A percentile compares a stretch with the other conserved stretches of the same genome.
Conservation (phyloP, 2,797 vertebrate genomes). For the Pogoniulus pusillus region DNA sequence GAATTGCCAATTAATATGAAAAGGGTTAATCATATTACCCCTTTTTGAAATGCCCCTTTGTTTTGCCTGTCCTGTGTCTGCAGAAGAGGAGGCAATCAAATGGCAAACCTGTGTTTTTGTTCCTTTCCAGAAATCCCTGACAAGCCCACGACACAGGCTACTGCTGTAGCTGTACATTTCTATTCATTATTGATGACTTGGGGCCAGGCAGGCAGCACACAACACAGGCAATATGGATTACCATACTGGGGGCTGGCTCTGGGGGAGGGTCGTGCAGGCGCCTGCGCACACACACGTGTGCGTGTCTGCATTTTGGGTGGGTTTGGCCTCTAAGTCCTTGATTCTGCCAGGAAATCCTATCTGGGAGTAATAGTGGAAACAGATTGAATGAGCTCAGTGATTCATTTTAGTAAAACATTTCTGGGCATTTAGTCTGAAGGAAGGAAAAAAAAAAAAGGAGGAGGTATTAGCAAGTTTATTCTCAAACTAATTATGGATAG, state of each 20-base stretch:
- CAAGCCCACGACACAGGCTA: constrained; percentile 84
- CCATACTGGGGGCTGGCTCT: constrained; percentile 64
- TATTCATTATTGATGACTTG: constrained; percentile 96
- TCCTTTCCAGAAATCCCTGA: constrained; percentile 85
- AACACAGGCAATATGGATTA: constrained; percentile 91
- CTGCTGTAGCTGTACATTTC: constrained; percentile 86
- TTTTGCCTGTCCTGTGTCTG: constrained; percentile 9
- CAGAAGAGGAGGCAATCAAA: constrained; percentile 76
- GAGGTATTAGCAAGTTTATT: neutral
- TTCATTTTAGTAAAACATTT: neutral
- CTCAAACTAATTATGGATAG: neutral
- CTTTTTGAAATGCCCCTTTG: constrained; percentile 2
- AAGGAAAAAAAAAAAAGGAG: neutral
- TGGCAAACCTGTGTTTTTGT: constrained; percentile 85
- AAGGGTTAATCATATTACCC: constrained; percentile 16
- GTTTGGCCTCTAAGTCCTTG: constrained; percentile 42
- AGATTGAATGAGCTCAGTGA: neutral
- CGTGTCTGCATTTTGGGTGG: neutral
- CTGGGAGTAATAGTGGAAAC: neutral
- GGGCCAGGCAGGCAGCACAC: constrained; percentile 85
- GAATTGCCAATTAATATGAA: neutral
- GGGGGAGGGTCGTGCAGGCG: neutral
- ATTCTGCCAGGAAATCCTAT: constrained; percentile 30
- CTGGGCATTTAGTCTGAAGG: neutral
- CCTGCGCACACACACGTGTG: neutral